Conservation (phyloP, 2,797 vertebrate genomes). For the Phoxinus dragarum region DNA sequence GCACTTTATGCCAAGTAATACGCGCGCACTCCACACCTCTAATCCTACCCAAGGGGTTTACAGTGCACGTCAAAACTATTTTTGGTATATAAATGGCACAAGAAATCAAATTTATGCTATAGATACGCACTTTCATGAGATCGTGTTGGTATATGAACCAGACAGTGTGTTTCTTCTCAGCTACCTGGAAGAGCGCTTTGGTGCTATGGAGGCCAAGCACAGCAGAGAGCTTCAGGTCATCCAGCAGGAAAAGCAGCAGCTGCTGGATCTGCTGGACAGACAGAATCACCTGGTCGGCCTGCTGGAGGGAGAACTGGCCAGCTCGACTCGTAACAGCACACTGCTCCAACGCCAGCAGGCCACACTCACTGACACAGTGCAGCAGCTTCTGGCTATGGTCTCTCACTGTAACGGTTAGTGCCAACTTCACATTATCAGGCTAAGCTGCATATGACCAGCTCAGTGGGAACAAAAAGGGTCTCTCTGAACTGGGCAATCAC, state of each 20-base stretch:
- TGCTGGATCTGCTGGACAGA: slow-evolving; percentile 78
- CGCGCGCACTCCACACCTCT: too few relatives aligned
- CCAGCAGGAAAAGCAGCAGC: slow-evolving; percentile 79
- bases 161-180: slow-evolving; percentile 61
- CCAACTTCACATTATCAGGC: slow-evolving; percentile 33
- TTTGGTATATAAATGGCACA: too few relatives aligned
- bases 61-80: too few relatives aligned
- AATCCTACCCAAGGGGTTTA: too few relatives aligned
- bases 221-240: slow-evolving; percentile 76
- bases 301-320: slow-evolving; percentile 79
- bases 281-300: slow-evolving; percentile 76
- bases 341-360: slow-evolving; percentile 80
- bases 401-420: slow-evolving; percentile 81
- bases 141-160: background rate
- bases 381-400: slow-evolving; percentile 78
- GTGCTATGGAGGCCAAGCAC: slow-evolving; percentile 78
- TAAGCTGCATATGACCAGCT: slow-evolving; percentile 30
- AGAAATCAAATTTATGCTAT: too few relatives aligned
- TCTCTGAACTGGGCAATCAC: background rate
- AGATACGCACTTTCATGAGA: too few relatives aligned
- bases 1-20: too few relatives aligned
- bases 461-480: background rate
- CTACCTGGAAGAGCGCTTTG: slow-evolving; percentile 81
- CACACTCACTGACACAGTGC: slow-evolving; percentile 76
- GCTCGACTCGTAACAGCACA: slow-evolving; percentile 79